Conservation (phyloP, 2,888 invertebrate species). For the Drosophila kuntzei region DNA sequence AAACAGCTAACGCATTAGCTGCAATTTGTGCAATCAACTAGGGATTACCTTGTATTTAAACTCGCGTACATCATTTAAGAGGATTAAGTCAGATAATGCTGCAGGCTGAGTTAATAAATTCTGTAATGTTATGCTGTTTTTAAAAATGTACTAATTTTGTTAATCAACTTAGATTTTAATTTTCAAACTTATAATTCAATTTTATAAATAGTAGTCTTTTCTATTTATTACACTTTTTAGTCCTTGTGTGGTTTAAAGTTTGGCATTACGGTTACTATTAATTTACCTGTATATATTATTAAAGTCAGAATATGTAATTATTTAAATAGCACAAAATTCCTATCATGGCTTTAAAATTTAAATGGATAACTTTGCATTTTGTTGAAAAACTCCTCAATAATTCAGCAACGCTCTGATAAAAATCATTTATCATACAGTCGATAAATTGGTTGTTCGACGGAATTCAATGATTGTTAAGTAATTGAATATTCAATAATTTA, state of each 20-base stretch:
- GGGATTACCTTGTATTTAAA: neutral
- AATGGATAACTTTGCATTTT: neutral
- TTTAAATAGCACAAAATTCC: neutral
- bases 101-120: neutral
- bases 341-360: neutral
- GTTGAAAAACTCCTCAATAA: neutral
- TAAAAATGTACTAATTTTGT: neutral
- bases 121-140: neutral
- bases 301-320: too few species aligned
- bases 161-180: neutral
- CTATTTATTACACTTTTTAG: neutral
- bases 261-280: too few species aligned
- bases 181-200: neutral
- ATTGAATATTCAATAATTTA: neutral
- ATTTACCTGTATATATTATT: slow-evolving; percentile 30
- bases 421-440: neutral
- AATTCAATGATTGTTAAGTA: slow-evolving; percentile 1
- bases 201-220: neutral
- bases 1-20: slow-evolving; percentile 16
- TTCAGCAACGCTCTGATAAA: neutral
- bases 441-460: neutral
- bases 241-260: neutral
- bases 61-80: neutral
- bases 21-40: slow-evolving; percentile 14
- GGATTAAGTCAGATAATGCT: neutral